These are phyloP conservation scores for Syrrhaptes paradoxus DNA, from an alignment of 2,113 vertebrate species.

Conservation along the genomic window DNA sequence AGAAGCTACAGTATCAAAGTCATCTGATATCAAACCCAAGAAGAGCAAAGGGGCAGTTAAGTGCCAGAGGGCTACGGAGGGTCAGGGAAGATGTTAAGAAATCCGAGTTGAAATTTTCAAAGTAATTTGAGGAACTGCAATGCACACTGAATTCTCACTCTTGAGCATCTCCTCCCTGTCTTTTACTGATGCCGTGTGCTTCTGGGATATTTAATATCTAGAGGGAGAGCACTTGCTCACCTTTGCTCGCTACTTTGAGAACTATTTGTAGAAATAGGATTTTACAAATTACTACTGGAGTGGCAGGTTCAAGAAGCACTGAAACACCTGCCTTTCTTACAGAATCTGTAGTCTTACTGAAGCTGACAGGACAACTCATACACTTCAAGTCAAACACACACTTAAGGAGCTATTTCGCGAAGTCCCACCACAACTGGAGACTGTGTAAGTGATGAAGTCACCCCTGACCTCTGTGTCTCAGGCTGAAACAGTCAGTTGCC, in stretches of 20 bases:
- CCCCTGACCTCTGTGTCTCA: not conserved
- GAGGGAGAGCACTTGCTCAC: not conserved
- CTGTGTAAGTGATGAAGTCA: not conserved
- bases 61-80: not conserved
- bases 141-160: not conserved
- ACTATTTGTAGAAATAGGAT: not conserved
- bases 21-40: not conserved
- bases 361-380: not conserved
- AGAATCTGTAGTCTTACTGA: not conserved
- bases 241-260: not conserved
- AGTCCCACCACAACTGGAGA: not conserved
- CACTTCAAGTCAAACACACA: not conserved
- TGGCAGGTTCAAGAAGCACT: conserved; percentile 2
- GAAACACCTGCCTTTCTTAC: not conserved
- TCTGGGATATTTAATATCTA: not conserved
- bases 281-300: conserved; percentile 12
- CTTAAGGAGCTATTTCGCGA: not conserved
- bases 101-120: not conserved
- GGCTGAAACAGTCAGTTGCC: not conserved
- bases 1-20: not conserved
- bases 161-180: not conserved
- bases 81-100: not conserved
- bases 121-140: not conserved
- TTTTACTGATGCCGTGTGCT: not conserved
- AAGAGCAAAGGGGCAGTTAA: not conserved